Evolutionary conservation across 2,797 vertebrate species (phyloP).

Genomic region (Spea hammondii): DNA sequence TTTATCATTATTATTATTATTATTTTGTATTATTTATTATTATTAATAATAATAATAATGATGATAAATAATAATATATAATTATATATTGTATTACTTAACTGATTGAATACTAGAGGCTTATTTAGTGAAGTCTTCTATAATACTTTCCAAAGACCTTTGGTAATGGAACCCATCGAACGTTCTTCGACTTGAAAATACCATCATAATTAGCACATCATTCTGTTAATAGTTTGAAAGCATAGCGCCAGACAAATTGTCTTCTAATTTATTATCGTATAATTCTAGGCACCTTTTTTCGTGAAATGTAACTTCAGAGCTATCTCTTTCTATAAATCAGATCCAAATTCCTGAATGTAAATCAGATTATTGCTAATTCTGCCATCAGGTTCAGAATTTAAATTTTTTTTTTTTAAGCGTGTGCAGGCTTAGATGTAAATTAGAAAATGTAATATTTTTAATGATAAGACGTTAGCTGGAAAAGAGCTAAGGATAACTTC

Average conservation of each 20-base stretch:
- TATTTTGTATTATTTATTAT: too few species aligned
- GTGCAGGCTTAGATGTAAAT: not conserved
- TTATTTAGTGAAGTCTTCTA: too few species aligned
- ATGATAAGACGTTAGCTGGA: not conserved
- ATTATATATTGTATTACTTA: too few species aligned
- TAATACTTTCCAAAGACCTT: too few species aligned
- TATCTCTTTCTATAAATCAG: constrained; percentile 11
- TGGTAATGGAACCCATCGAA: too few species aligned
- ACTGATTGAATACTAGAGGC: too few species aligned
- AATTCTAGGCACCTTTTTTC: not conserved
- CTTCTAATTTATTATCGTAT: not conserved
- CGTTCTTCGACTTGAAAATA: too few species aligned
- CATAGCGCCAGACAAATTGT: not conserved
- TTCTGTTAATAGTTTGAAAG: not conserved
- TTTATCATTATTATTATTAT: too few species aligned
- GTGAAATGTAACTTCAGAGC: not conserved
- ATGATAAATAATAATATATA: too few species aligned
- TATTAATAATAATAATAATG: too few species aligned
- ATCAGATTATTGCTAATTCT: constrained; percentile 8
- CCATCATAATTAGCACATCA: too few species aligned
- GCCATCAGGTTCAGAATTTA: not conserved
- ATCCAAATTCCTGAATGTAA: not conserved
- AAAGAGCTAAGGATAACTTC: too few species aligned
- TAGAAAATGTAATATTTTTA: not conserved
- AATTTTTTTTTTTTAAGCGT: not conserved